Base-by-base conservation (phyloP, 1,140 invertebrate species). In the Littorina saxatilis region DNA sequence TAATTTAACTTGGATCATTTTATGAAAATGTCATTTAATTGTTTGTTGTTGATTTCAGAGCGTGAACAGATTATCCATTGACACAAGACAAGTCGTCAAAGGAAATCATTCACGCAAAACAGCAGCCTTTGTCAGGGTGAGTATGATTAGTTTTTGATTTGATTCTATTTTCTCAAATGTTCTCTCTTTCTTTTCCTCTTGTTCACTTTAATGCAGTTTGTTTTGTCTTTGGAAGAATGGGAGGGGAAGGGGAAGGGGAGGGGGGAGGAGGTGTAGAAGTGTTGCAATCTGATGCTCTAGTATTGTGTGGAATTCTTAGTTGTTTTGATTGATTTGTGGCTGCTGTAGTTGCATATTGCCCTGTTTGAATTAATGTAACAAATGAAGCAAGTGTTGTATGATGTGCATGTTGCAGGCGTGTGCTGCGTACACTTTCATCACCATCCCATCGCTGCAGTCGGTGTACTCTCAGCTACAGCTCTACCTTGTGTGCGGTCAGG, bases 151-250 rank as follows among this genome's bases (percentile, higher is more conserved):
- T 50, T 23, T 50, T 76, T 50, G 47, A n/a, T n/a, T n/a, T n/a
- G n/a, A 35, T 73, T 0, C 13, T 27, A 58, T 2, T 58, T 72
- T 2, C 66, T 52, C 92, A 97, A 98, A n/a, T 99, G 98, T 94
- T 95, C 96, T 74, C 98, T 98, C 0, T 99, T 97, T 92, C 96
- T 95, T 92, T 99, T 96, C 90, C 98, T 99, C 50, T 99, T 98
- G 0, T 97, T 98, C 92, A 98, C 98, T 35, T 99, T 98, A 7
- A 95, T 99, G 86, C 94, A 94, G 82, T 96, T 96, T 83, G 94
- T 95, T 11, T 94, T 95, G 82, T 94, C 94, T 35, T 94, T n/a
- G n/a, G n/a, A n/a, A n/a, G n/a, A n/a, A n/a, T n/a, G n/a, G n/a
- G n/a, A n/a, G n/a, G n/a, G n/a, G n/a, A n/a, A n/a, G n/a, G n/a